Base-by-base conservation (phyloP, 92 coral and sea anemone species). In the Heteractis magnifica region DNA sequence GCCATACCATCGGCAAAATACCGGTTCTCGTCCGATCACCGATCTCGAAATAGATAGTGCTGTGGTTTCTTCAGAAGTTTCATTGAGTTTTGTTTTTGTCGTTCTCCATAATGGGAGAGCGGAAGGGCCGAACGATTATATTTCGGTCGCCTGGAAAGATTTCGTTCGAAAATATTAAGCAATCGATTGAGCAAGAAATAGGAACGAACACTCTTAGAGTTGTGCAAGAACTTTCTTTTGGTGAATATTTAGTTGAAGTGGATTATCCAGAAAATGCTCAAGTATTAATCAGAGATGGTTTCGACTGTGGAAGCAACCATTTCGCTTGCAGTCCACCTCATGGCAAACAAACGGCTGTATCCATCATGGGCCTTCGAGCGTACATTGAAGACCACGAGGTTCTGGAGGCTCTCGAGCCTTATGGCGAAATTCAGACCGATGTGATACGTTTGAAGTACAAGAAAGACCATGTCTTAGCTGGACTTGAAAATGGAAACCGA, bases 401-500 rank as follows among this genome's bases (percentile, higher is more conserved):
- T 3, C 13, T 0, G 0, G 21, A 26, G 0, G 81, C 20, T 0
- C 49, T 79, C 4, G 4, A 4, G 0, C 8, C 8, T 14, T 79
- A 84, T 18, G 88, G 91, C 0, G 85, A 79, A 59, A 13, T 79
- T 0, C 71, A 84, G 18, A 52, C 83, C 13, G 72, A 80, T 0
- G 62, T 88, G 4, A 81, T 88, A 4, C 34, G 88, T 0, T 51
- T 88, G 0, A 84, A 84, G 56, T 84, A 84, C 49, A 84, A 84
- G 51, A 41, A 59, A 0, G 81, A 78, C 58, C 91, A 88, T 62
- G 78, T 56, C 8, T 44, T 88, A 0, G 88, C 88, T 13, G 85
- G 88, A 1, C 18, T 84, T 0, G 85, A 88, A n/a, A 88, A 88
- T 26, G 86, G 91, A 0, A 88, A 88, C 50, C 60, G 83, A 0